Evolutionary conservation across 2,113 vertebrate species (phyloP).

Genomic region (Miniopterus natalensis): DNA sequence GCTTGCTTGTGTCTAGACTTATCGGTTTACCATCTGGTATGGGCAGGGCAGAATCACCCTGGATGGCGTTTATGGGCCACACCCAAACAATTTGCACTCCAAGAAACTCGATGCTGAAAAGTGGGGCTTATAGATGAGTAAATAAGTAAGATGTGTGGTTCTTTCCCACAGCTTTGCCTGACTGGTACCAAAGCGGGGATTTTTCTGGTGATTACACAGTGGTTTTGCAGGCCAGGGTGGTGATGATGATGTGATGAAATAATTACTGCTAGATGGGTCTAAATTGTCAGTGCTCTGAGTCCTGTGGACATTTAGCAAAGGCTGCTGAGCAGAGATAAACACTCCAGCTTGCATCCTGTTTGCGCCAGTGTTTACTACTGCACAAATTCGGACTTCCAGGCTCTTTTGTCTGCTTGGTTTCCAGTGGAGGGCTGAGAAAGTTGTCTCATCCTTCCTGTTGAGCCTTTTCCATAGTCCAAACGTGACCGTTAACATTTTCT

Average conservation of each 20-base stretch:
- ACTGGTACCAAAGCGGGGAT: conserved; percentile 14
- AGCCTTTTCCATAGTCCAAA: neutral
- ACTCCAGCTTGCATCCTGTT: neutral
- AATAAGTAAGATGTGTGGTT: conserved; percentile 46
- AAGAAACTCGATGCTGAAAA: conserved; percentile 36
- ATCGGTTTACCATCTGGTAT: neutral
- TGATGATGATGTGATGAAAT: neutral
- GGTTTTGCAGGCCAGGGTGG: neutral
- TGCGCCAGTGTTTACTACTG: neutral
- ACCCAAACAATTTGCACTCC: conserved; percentile 24
- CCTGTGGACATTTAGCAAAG: neutral
- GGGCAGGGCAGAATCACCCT: neutral
- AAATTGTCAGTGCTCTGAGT: neutral
- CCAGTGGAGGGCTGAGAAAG: neutral
- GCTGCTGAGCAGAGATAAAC: neutral
- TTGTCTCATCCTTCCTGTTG: conserved; percentile 8
- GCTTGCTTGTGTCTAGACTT: conserved; percentile 65
- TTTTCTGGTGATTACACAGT: conserved; percentile 51
- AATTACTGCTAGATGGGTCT: neutral
- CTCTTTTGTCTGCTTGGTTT: neutral
- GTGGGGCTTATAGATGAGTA: neutral
- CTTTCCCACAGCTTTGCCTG: conserved; percentile 58
- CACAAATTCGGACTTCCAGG: neutral
- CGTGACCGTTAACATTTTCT: conserved; percentile 27
- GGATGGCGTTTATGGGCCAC: conserved; percentile 27